These are phyloP conservation scores for Ptychodera flava DNA, from an alignment of 35 echinoderm and acorn worm species.

Conservation along the genomic window DNA sequence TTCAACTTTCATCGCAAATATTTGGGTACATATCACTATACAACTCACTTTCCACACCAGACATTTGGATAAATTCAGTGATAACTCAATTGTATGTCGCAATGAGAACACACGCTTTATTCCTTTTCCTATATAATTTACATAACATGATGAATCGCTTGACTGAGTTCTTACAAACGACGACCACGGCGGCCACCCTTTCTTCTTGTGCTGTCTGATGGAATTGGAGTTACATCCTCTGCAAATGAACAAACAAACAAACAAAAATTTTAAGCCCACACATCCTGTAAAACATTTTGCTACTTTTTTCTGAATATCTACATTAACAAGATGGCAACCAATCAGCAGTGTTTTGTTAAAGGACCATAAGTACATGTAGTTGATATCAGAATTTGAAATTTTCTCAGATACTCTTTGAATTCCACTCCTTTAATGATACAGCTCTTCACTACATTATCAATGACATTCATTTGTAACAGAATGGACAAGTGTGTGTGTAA, in stretches of 20 bases:
- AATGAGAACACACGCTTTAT: not conserved
- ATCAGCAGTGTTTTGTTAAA: not conserved
- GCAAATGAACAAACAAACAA: slow-evolving; percentile 13
- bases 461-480: too few species aligned
- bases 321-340: not conserved
- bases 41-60: not conserved
- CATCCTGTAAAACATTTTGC: not conserved
- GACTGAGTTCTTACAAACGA: slow-evolving; percentile 44
- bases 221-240: slow-evolving; percentile 99
- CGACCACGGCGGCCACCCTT: slow-evolving; percentile 94
- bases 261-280: not conserved
- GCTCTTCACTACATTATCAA: too few species aligned
- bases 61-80: not conserved
- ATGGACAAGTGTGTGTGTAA: too few species aligned
- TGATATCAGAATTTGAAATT: not conserved
- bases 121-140: not conserved
- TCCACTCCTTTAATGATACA: too few species aligned
- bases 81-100: not conserved
- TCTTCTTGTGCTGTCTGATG: slow-evolving; percentile 96
- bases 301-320: not conserved
- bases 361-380: not conserved
- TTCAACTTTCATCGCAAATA: not conserved
- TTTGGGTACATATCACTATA: not conserved
- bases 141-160: not conserved
- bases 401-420: not conserved